Conservation (phyloP, 2,888 invertebrate species). For the Metacarcinus magister region DNA sequence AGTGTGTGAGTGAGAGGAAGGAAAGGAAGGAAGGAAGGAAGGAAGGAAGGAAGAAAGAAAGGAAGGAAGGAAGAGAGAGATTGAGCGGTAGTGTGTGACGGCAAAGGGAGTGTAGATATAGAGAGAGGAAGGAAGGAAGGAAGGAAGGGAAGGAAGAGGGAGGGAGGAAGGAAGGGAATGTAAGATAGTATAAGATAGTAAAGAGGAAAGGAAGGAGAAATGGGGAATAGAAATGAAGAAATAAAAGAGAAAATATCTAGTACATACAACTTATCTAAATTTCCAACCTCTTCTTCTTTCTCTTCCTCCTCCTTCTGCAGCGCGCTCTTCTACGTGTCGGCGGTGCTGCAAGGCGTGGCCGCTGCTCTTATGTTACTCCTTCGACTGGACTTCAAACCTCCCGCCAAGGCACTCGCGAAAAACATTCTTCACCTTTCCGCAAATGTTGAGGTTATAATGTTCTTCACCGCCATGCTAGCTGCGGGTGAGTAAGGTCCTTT, state of each 20-base stretch:
- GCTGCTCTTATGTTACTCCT: constrained; percentile 64
- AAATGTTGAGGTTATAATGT: constrained; percentile 64
- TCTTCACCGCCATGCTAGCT: constrained; percentile 63
- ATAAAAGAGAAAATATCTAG: not conserved
- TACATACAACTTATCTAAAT: too few species aligned
- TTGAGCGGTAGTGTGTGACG: not conserved
- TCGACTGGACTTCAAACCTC: constrained; percentile 65
- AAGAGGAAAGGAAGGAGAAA: too few species aligned
- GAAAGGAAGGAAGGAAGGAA: constrained; percentile 22
- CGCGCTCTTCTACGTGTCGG: constrained; percentile 68
- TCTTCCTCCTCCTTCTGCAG: constrained; percentile 47
- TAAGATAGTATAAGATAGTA: too few species aligned
- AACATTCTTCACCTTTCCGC: constrained; percentile 27
- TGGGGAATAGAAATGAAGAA: not conserved
- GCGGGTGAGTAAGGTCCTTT: constrained; percentile 46
- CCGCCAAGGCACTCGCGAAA: constrained; percentile 54
- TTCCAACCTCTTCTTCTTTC: not conserved
- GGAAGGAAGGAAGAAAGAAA: not conserved
- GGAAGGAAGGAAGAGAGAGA: not conserved
- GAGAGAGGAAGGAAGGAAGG: too few species aligned
- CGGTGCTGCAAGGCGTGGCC: constrained; percentile 49
- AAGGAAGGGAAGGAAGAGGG: too few species aligned
- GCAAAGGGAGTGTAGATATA: too few species aligned
- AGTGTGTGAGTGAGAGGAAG: constrained; percentile 46
- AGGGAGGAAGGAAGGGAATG: too few species aligned